These are phyloP conservation scores for Albula goreensis DNA, from an alignment of 2,113 vertebrate genomes.

Conservation along the genomic window DNA sequence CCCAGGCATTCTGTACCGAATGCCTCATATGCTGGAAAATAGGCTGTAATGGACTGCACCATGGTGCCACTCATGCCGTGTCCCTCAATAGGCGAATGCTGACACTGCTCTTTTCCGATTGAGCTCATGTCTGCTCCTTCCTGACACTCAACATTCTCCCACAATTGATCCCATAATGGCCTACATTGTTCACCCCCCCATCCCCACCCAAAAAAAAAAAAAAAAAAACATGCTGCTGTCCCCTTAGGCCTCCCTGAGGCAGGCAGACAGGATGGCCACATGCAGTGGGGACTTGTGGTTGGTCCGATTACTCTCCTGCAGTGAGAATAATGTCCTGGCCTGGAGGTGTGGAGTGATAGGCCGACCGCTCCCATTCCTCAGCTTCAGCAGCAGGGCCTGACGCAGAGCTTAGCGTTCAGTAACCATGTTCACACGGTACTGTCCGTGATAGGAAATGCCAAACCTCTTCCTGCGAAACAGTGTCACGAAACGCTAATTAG, in stretches of 20 bases:
- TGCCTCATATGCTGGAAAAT: not conserved
- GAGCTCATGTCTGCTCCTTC: not conserved
- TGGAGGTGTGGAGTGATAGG: conserved; percentile 54
- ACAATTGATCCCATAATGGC: not conserved
- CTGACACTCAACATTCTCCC: not conserved
- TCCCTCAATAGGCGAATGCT: not conserved
- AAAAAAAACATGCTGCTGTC: conserved; percentile 8
- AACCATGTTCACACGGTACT: not conserved
- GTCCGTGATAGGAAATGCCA: not conserved
- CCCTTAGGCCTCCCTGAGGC: conserved; percentile 47
- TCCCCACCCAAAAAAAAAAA: not conserved
- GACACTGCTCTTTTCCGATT: not conserved
- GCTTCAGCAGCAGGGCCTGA: conserved; percentile 16
- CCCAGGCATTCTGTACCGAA: not conserved
- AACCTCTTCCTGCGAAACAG: conserved; percentile 10
- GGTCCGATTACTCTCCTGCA: conserved; percentile 56
- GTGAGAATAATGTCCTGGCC: conserved; percentile 60
- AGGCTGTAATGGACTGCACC: not conserved
- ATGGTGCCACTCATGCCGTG: not conserved
- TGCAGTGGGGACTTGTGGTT: conserved; percentile 34
- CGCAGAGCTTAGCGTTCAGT: not conserved
- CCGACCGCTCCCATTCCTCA: conserved; percentile 23
- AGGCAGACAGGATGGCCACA: conserved; percentile 44
- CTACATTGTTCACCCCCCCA: not conserved
- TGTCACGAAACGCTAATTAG: conserved; percentile 24